phyloP scores from a whole-genome alignment of 2,888 invertebrate genomes.

The Incurvaria masculella region DNA sequence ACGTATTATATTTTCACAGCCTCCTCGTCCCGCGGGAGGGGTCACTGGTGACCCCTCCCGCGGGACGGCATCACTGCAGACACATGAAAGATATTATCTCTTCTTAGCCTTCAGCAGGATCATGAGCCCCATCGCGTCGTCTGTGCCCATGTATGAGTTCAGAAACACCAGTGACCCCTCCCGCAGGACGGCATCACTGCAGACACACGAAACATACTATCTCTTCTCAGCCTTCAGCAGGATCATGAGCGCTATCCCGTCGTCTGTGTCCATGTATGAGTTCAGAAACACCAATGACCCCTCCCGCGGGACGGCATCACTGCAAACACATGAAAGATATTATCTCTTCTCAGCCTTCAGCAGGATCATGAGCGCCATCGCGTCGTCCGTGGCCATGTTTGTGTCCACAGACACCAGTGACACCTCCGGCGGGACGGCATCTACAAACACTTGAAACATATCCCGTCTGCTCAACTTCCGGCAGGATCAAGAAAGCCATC shows the following conservation, averaged over 20 bases:
- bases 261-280: conserved; percentile 64
- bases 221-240: conserved; percentile 50
- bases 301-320: neutral
- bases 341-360: conserved; percentile 46
- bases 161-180: conserved; percentile 51
- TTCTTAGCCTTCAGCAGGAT: conserved; percentile 54
- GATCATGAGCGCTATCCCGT: conserved; percentile 60
- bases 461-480: too few relatives aligned
- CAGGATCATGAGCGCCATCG: conserved; percentile 57
- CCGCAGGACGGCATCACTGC: too few relatives aligned
- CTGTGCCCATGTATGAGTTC: conserved; percentile 63
- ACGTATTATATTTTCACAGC: too few relatives aligned
- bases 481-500: too few relatives aligned
- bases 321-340: conserved; percentile 12
- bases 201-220: conserved; percentile 7
- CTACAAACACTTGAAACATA: too few relatives aligned
- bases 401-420: conserved; percentile 51
- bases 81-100: conserved; percentile 13
- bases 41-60: too few relatives aligned
- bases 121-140: conserved; percentile 62
- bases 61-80: too few relatives aligned
- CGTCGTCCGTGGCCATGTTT: conserved; percentile 65
- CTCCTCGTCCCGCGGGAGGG: too few relatives aligned
- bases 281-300: conserved; percentile 45
- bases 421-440: too few relatives aligned